phyloP scores from a whole-genome alignment of 23 tunicate species.

The Aplidium turbinatum region DNA sequence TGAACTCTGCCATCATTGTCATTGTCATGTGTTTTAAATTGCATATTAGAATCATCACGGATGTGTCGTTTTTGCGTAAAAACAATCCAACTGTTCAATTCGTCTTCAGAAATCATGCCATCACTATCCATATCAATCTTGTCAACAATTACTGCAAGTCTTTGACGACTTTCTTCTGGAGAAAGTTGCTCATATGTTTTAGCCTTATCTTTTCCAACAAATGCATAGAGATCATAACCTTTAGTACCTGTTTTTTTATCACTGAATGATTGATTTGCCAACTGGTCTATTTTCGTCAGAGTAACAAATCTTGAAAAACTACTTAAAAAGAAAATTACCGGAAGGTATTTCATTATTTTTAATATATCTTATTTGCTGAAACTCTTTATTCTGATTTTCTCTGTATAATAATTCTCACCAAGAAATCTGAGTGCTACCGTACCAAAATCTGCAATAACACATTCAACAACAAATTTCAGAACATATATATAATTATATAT shows the following conservation, averaged over 20 bases:
- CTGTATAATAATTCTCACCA: no score
- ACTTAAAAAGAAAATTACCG: background rate
- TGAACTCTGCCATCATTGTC: conserved; percentile 74
- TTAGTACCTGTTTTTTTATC: conserved; percentile 77
- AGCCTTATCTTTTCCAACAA: conserved; percentile 79
- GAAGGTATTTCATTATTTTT: background rate
- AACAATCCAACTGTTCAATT: conserved; percentile 81
- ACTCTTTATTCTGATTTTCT: no score
- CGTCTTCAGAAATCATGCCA: conserved; percentile 67
- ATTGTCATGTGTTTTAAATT: conserved; percentile 69
- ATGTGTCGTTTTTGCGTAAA: conserved; percentile 89
- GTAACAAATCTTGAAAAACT: conserved; percentile 8
- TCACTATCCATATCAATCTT: conserved; percentile 86
- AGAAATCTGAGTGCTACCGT: no score
- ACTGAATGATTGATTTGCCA: conserved; percentile 62
- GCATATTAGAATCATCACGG: conserved; percentile 77
- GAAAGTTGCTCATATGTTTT: conserved; percentile 63
- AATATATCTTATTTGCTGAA: background rate
- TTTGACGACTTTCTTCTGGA: conserved; percentile 73
- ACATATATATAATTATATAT: no score
- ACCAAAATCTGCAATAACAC: no score
- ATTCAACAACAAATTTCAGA: no score
- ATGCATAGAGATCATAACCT: conserved; percentile 91
- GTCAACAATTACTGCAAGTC: conserved; percentile 72
- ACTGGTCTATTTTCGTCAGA: conserved; percentile 67